Percentiles rank a stretch among this genome's conserved stretches.
These are phyloP conservation scores for Diaphora mendica DNA, from an alignment of 2,888 invertebrate genomes.

Conservation along the genomic window DNA sequence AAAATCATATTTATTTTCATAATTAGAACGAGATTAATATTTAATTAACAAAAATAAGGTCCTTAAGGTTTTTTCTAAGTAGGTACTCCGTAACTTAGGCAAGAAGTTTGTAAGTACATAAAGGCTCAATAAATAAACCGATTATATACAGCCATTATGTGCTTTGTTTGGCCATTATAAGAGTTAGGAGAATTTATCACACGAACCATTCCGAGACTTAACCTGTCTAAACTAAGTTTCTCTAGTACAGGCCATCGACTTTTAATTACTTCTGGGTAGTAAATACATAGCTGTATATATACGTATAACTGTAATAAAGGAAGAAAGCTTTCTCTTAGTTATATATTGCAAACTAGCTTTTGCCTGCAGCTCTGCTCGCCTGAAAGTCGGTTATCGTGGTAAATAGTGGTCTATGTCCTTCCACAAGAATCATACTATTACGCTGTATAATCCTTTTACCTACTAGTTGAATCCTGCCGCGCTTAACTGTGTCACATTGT, in stretches of 20 bases:
- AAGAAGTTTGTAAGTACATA: neutral
- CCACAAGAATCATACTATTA: too few species aligned
- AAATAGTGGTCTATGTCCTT: too few species aligned
- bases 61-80: neutral
- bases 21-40: too few species aligned
- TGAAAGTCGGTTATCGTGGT: too few species aligned
- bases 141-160: neutral
- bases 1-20: too few species aligned
- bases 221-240: slow-evolving; percentile 1
- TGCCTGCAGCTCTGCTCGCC: too few species aligned
- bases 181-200: slow-evolving; percentile 1
- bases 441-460: too few species aligned
- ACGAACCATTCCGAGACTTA: neutral
- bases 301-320: neutral
- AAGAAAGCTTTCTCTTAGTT: neutral
- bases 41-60: too few species aligned
- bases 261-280: slow-evolving; percentile 2
- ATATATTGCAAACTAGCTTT: neutral
- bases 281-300: neutral
- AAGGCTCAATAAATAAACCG: neutral
- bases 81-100: neutral
- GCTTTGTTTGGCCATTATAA: neutral
- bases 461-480: too few species aligned
- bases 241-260: neutral
- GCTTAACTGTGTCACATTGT: too few species aligned